These are phyloP conservation scores for Cheirogaleus medius DNA, from an alignment of 2,113 vertebrate genomes.

Conservation along the genomic window DNA sequence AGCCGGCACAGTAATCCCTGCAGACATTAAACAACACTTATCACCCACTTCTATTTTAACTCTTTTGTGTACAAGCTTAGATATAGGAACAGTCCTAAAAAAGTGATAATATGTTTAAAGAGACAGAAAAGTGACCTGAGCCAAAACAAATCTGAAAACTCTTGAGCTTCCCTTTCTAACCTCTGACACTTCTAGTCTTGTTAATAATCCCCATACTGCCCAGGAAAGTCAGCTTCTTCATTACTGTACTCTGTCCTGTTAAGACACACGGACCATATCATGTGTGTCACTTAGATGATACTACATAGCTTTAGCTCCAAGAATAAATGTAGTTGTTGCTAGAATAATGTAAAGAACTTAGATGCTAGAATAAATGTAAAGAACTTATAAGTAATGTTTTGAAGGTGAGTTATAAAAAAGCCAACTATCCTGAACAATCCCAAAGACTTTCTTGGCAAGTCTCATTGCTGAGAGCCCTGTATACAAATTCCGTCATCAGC, in stretches of 20 bases:
- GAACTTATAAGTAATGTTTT: neutral
- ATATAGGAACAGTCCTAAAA: neutral
- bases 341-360: neutral
- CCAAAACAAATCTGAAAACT: neutral
- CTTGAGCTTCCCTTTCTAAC: neutral
- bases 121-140: neutral
- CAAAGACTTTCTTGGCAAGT: conserved; percentile 77
- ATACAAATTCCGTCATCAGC: conserved; percentile 82
- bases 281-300: neutral
- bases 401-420: conserved; percentile 61
- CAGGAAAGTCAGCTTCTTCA: neutral
- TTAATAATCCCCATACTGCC: neutral
- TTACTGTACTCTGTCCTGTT: neutral
- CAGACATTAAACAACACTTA: neutral
- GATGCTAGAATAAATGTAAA: neutral
- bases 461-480: conserved; percentile 75
- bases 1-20: neutral
- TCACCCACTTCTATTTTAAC: neutral
- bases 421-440: conserved; percentile 76
- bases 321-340: neutral
- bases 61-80: neutral
- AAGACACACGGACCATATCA: neutral
- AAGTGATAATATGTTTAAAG: neutral
- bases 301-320: neutral
- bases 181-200: neutral